These are phyloP conservation scores for Yponomeuta plumbellus DNA, from an alignment of 2,888 invertebrate species.

Conservation along the genomic window DNA sequence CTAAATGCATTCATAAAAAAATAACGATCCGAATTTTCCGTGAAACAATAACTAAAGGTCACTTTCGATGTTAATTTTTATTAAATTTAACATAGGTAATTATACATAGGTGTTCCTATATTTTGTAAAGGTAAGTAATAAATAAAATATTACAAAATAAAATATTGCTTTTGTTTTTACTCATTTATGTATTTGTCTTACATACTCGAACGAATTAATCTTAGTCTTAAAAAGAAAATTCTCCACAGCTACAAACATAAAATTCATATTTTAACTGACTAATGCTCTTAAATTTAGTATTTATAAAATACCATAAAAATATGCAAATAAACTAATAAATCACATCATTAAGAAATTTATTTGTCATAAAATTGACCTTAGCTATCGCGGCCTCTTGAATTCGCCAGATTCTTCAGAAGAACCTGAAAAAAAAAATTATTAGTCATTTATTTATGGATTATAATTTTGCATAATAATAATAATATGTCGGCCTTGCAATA, in stretches of 20 bases:
- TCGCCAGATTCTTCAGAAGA: conserved; percentile 71
- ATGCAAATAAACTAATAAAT: conserved; percentile 47
- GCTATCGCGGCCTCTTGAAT: conserved; percentile 64
- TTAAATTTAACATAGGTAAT: too few relatives aligned
- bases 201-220: neutral
- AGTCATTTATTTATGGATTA: neutral
- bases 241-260: conserved; percentile 25
- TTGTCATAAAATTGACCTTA: conserved; percentile 17
- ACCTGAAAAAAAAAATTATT: conserved; percentile 38
- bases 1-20: too few relatives aligned
- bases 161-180: neutral
- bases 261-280: conserved; percentile 66
- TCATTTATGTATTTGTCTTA: neutral
- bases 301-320: conserved; percentile 34
- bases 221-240: neutral
- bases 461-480: too few relatives aligned
- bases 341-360: conserved; percentile 56
- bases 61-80: too few relatives aligned
- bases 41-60: too few relatives aligned
- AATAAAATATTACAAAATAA: too few relatives aligned
- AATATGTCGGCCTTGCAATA: too few relatives aligned
- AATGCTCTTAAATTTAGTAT: conserved; percentile 44
- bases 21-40: too few relatives aligned
- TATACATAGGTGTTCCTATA: too few relatives aligned
- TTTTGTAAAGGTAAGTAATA: too few relatives aligned